Conservation (phyloP, 2,888 invertebrate species). For the Dryobota labecula region DNA sequence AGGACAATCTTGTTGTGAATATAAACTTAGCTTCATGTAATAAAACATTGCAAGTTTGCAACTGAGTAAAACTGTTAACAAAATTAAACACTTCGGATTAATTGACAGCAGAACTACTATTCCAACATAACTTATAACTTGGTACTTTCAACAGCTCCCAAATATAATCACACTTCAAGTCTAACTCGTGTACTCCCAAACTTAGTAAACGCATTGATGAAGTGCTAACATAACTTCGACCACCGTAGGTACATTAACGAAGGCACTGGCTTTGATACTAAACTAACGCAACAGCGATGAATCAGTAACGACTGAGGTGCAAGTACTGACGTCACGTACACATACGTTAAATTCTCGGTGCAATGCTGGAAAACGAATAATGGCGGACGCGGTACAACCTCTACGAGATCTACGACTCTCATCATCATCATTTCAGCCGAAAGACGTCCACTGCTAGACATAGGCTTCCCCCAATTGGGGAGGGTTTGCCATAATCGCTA, state of each 20-base stretch:
- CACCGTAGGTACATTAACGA: conserved; percentile 8
- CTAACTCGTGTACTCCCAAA: conserved; percentile 7
- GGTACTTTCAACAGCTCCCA: conserved; percentile 25
- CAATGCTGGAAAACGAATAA: too few relatives aligned
- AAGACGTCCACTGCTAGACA: too few relatives aligned
- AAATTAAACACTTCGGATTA: conserved; percentile 17
- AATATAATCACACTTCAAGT: conserved; percentile 41
- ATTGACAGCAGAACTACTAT: conserved; percentile 2
- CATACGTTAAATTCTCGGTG: neutral
- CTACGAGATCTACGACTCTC: too few relatives aligned
- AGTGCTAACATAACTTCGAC: conserved; percentile 40
- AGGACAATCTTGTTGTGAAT: neutral
- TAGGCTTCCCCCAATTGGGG: too few relatives aligned
- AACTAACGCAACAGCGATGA: conserved; percentile 22
- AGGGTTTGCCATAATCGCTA: too few relatives aligned
- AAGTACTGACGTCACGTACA: neutral
- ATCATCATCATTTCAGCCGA: too few relatives aligned
- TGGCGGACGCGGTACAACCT: too few relatives aligned
- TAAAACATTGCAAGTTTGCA: neutral
- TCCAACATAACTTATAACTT: conserved; percentile 12
- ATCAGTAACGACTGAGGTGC: conserved; percentile 6
- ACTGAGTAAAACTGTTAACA: neutral
- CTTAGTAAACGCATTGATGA: conserved; percentile 43
- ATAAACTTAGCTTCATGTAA: neutral
- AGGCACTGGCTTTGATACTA: conserved; percentile 14